These are phyloP conservation scores for Brachyrhaphis roseni DNA, from an alignment of 2,797 vertebrate species.

Conservation along the genomic window DNA sequence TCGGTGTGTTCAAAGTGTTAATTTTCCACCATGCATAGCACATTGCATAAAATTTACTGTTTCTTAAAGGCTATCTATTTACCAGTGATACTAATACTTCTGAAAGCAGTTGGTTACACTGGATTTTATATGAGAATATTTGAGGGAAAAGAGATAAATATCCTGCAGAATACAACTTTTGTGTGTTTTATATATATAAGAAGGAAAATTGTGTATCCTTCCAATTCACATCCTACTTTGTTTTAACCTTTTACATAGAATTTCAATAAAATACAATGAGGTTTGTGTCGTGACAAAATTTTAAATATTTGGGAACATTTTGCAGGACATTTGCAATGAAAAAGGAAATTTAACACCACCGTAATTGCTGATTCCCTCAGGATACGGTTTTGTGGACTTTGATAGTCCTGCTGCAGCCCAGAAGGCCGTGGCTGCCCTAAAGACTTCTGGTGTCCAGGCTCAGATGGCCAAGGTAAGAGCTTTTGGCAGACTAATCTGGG, in stretches of 20 bases:
- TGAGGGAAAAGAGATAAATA: background rate
- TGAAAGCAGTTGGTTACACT: background rate
- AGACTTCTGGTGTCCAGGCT: constrained; percentile 94
- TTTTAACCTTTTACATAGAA: background rate
- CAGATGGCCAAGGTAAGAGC: constrained; percentile 99
- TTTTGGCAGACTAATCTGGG: constrained; percentile 58
- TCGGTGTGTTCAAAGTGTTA: background rate
- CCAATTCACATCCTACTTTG: background rate
- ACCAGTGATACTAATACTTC: background rate
- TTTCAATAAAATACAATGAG: background rate
- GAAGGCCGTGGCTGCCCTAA: constrained; percentile 96
- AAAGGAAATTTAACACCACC: background rate
- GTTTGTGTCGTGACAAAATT: background rate
- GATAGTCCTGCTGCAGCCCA: constrained; percentile 96
- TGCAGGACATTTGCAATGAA: background rate
- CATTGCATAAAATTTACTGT: background rate
- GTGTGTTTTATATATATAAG: no score
- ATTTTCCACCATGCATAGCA: no score
- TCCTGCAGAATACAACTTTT: background rate
- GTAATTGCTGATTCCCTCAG: constrained; percentile 76
- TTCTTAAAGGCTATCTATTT: background rate
- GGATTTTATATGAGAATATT: background rate
- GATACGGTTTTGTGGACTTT: constrained; percentile 99
- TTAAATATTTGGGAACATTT: background rate
- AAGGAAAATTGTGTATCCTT: background rate